Conservation (phyloP, 92 coral and sea anemone species). For the Porites evermanni region DNA sequence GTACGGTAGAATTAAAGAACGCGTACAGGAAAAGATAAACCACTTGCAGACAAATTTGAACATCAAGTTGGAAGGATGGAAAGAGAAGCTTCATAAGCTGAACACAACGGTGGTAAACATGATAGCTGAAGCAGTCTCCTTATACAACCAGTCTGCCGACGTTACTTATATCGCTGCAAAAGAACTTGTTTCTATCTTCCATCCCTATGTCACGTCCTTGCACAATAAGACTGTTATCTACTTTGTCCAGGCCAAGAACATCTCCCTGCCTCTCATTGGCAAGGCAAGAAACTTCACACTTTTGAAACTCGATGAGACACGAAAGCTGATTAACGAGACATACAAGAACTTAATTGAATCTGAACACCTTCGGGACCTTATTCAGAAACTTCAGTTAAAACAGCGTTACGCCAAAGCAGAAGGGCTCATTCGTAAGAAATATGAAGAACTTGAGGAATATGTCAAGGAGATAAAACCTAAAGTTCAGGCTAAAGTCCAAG, state of each 20-base stretch:
- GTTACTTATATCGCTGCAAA: slow-evolving; percentile 73
- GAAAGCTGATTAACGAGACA: slow-evolving; percentile 48
- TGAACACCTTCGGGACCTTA: slow-evolving; percentile 70
- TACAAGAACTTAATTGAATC: slow-evolving; percentile 67
- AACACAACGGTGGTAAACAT: slow-evolving; percentile 76
- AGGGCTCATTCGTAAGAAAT: slow-evolving; percentile 51
- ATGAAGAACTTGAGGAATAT: slow-evolving; percentile 54
- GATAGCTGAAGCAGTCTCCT: slow-evolving; percentile 59
- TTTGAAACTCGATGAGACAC: slow-evolving; percentile 57
- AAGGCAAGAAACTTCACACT: slow-evolving; percentile 72
- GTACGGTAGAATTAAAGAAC: slow-evolving; percentile 49
- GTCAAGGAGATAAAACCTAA: slow-evolving; percentile 68
- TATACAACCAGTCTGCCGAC: slow-evolving; percentile 77
- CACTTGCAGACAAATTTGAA: slow-evolving; percentile 22
- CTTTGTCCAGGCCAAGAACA: slow-evolving; percentile 56
- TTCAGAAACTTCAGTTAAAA: slow-evolving; percentile 66
- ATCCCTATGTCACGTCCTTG: slow-evolving; percentile 63
- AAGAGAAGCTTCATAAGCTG: slow-evolving; percentile 42
- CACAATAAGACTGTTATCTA: slow-evolving; percentile 66
- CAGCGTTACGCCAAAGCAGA: slow-evolving; percentile 67
- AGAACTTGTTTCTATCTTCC: slow-evolving; percentile 70
- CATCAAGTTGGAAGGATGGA: slow-evolving; percentile 48
- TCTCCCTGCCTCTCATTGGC: slow-evolving; percentile 60
- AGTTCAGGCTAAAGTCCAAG: slow-evolving; percentile 67
- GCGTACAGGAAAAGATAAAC: slow-evolving; percentile 12